Evolutionary conservation across 2,113 vertebrate genomes (phyloP).

Genomic region (Phasianus colchicus): DNA sequence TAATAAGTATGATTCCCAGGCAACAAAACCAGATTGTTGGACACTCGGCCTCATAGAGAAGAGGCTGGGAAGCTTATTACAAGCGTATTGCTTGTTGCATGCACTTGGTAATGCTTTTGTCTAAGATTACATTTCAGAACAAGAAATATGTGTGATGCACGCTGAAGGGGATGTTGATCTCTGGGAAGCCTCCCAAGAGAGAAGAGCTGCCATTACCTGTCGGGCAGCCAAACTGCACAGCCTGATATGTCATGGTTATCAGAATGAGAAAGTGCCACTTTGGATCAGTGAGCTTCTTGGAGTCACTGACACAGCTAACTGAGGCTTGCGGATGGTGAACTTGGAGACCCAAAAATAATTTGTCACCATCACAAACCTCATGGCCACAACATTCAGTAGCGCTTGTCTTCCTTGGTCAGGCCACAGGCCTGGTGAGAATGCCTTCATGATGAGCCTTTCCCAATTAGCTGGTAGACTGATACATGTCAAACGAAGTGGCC

Average conservation of each 20-base stretch:
- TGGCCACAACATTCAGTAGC: background rate
- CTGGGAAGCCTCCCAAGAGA: background rate
- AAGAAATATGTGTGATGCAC: background rate
- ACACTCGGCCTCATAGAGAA: background rate
- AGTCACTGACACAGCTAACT: background rate
- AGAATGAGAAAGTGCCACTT: background rate
- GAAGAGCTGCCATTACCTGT: background rate
- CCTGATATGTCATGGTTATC: background rate
- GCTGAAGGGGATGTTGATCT: background rate
- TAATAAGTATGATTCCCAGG: background rate
- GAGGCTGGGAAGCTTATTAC: background rate
- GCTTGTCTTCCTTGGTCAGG: background rate
- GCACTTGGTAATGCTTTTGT: background rate
- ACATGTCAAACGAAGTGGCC: background rate
- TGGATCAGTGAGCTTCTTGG: background rate
- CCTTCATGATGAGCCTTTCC: fast-evolving
- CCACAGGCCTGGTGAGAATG: background rate
- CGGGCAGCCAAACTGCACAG: background rate
- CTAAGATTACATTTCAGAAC: background rate
- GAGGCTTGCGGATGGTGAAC: background rate
- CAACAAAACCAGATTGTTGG: background rate
- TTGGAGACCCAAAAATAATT: background rate
- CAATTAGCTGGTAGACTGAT: background rate
- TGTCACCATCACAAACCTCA: background rate
- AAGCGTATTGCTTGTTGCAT: background rate